phyloP scores from a whole-genome alignment of 2,113 vertebrate genomes.

The Nothobranchius furzeri region DNA sequence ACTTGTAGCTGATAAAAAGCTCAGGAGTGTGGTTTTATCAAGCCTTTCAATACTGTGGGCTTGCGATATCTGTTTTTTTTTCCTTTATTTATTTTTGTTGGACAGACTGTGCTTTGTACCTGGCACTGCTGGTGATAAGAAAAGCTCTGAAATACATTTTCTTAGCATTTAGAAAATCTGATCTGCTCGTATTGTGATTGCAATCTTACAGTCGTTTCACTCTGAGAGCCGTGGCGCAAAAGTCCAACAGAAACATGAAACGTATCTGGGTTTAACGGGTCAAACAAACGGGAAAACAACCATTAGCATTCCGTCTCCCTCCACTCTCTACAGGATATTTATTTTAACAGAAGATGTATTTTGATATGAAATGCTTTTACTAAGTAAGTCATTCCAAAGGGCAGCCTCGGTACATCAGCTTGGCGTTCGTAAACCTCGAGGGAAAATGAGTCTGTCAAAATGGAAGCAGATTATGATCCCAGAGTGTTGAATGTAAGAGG shows the following conservation, averaged over 20 bases:
- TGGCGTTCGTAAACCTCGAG: constrained; percentile 32
- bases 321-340: background rate
- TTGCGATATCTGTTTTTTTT: background rate
- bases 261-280: constrained; percentile 3
- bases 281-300: background rate
- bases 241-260: background rate
- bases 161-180: background rate
- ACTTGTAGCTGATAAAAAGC: background rate
- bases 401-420: constrained; percentile 32
- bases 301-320: background rate
- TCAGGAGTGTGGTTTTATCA: background rate
- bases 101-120: background rate
- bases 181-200: background rate
- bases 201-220: background rate
- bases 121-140: background rate
- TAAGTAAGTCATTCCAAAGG: constrained; percentile 40
- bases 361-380: constrained; percentile 49
- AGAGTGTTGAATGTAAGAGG: no score
- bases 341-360: constrained; percentile 25
- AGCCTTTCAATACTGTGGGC: background rate
- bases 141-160: background rate
- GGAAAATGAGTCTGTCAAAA: constrained; percentile 33
- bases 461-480: no score
- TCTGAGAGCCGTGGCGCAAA: background rate
- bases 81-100: background rate